Percentiles rank a stretch among this genome's conserved stretches.
Evolutionary conservation across 53 echinoderm and acorn worm genomes (phyloP).

Genomic region (Holothuria scabra): DNA sequence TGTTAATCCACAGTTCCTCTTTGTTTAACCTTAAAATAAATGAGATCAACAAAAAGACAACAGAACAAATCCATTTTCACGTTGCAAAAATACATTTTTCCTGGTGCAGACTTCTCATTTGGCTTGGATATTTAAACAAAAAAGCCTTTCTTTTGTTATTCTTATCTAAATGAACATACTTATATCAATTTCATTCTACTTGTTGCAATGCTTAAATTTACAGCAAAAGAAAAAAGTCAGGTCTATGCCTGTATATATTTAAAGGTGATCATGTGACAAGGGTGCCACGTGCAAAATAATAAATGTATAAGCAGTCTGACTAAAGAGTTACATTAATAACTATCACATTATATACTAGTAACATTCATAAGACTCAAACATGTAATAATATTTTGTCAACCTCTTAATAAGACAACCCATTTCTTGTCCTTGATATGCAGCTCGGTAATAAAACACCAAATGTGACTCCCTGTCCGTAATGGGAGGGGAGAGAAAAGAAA

Average conservation of each 20-base stretch:
- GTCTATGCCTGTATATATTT: slow-evolving; percentile 19
- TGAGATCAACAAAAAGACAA: neutral
- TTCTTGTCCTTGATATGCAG: too few species aligned
- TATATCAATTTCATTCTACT: slow-evolving; percentile 51
- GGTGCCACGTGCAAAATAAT: slow-evolving; percentile 33
- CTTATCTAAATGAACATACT: slow-evolving; percentile 46
- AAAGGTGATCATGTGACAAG: slow-evolving; percentile 31
- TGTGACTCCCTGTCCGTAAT: too few species aligned
- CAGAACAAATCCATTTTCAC: slow-evolving; percentile 6
- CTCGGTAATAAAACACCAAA: too few species aligned
- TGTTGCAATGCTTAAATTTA: slow-evolving; percentile 50
- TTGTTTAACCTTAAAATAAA: too few species aligned
- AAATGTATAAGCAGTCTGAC: slow-evolving; percentile 15
- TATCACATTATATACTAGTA: slow-evolving; percentile 42
- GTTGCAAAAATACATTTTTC: slow-evolving; percentile 63
- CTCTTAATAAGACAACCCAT: slow-evolving; percentile 4
- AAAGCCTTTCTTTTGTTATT: slow-evolving; percentile 43
- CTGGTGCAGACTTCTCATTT: slow-evolving; percentile 63
- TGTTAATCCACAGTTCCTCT: too few species aligned
- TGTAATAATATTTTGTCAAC: slow-evolving; percentile 46
- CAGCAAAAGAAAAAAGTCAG: slow-evolving; percentile 15
- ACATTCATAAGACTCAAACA: slow-evolving; percentile 41
- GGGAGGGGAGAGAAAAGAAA: too few species aligned
- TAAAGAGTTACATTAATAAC: slow-evolving; percentile 10
- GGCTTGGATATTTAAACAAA: slow-evolving; percentile 65